These are phyloP conservation scores for Tanypteryx hageni DNA, from an alignment of 2,888 invertebrate genomes.

Conservation along the genomic window DNA sequence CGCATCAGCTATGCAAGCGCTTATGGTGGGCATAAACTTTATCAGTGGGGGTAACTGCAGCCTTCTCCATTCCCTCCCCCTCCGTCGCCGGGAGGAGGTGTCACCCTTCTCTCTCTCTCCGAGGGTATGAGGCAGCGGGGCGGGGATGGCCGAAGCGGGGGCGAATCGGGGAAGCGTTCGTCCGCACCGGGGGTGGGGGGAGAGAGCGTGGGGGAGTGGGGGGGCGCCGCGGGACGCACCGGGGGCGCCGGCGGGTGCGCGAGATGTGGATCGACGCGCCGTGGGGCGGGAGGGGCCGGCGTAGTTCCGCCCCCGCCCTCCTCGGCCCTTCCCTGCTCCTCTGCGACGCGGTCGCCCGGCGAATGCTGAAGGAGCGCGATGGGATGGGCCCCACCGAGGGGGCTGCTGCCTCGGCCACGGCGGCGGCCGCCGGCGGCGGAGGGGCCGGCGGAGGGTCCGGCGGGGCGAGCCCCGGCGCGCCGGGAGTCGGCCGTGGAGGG, in stretches of 20 bases:
- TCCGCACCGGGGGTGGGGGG: no score
- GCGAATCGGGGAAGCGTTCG: not conserved
- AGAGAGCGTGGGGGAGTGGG: not conserved
- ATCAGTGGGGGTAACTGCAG: no score
- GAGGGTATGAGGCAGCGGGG: slow-evolving; percentile 48
- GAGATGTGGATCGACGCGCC: slow-evolving; percentile 22
- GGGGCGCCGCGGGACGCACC: slow-evolving; percentile 65
- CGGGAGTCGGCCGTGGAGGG: slow-evolving; percentile 69
- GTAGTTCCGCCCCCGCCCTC: slow-evolving; percentile 38
- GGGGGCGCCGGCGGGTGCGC: slow-evolving; percentile 27
- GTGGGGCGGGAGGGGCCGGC: slow-evolving; percentile 59
- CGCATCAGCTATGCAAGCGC: no score
- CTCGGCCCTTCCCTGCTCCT: slow-evolving; percentile 19
- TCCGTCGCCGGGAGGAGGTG: no score
- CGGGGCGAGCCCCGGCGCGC: slow-evolving; percentile 56
- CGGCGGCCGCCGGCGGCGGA: slow-evolving; percentile 50
- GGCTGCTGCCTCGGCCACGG: slow-evolving; percentile 33
- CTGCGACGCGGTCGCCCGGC: slow-evolving; percentile 70
- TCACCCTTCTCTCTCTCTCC: not conserved
- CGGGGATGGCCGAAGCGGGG: slow-evolving; percentile 13
- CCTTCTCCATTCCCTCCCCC: no score
- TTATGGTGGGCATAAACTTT: no score
- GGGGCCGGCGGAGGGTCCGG: slow-evolving; percentile 54
- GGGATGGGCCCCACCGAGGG: slow-evolving; percentile 62
- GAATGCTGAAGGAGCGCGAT: slow-evolving; percentile 70